Base-by-base conservation (phyloP, 1,140 invertebrate species). In the Magallana ariakensis region DNA sequence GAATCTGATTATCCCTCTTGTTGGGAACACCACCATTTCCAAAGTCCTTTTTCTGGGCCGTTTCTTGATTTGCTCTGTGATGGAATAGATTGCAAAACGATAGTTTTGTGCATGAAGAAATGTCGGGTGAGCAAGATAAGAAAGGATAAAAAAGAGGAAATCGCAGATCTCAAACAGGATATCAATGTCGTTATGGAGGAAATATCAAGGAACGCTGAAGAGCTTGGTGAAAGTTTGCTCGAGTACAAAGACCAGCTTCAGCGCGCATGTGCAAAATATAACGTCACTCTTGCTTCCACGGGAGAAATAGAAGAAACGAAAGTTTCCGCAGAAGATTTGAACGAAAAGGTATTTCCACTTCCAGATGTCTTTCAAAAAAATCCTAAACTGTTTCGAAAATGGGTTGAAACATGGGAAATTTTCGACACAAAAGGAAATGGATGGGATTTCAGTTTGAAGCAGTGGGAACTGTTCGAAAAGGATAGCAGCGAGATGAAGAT, bases 361-460 rank as follows among this genome's bases (percentile, higher is more conserved):
- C 84, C 84, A 1, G 46, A 83, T 75, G 33, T n/a, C 22, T 70
- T 54, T 53, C 46, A 15, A 26, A 22, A 70, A 9, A 26, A 84
- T 55, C 60, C 80, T 7, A 56, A 83, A 54, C 53, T 80, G 19
- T 8, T 87, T 26, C 33, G 81, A 19, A 26, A 54, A 1, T 87
- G 86, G 86, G 60, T 55, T 7, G 80, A 83, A 16, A 56, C 33
- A 8, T 87, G 86, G 86, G 58, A 87, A 70, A 83, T 54, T 11
- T 70, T 87, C 33, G 86, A 87, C 54, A 70, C 75, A 15, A 53
- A 57, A 16, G 86, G 82, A n/a, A 22, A 87, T 13, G 86, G 62
- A 33, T 62, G 58, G 62, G 4, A 46, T 7, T 57, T 57, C 13
- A 58, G 22, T 11, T 81, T 22, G 55, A 46, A 57, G 4, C 58